A percentile compares a stretch with the other conserved stretches of the same genome.
Evolutionary conservation across 1,140 invertebrate genomes (phyloP).

Genomic region (Drosophila azteca): DNA sequence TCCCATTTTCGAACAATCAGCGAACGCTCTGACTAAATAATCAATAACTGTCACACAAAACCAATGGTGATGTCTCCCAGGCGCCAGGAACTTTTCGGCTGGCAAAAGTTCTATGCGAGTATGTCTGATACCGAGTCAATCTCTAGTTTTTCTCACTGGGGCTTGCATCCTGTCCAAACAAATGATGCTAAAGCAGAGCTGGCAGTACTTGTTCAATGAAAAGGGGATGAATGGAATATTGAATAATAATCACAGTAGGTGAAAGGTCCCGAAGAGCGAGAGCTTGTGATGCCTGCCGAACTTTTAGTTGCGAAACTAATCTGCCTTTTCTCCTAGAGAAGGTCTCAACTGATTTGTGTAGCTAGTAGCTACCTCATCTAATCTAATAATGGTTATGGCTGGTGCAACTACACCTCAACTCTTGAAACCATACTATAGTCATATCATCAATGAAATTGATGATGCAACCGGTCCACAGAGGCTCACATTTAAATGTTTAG

Average conservation of each 20-base stretch:
- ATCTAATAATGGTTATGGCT: too few relatives aligned
- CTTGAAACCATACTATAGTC: background rate
- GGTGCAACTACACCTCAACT: background rate
- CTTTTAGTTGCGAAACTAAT: constrained; percentile 21
- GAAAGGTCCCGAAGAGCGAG: background rate
- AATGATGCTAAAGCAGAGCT: constrained; percentile 32
- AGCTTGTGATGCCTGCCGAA: background rate
- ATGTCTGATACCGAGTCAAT: constrained; percentile 44
- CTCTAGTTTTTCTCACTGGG: constrained; percentile 61
- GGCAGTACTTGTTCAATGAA: constrained; percentile 26
- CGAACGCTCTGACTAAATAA: constrained; percentile 53
- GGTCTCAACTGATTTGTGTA: too few relatives aligned
- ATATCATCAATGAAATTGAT: constrained; percentile 23
- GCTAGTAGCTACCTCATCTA: too few relatives aligned
- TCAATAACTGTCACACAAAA: constrained; percentile 70
- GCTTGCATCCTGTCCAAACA: constrained; percentile 29
- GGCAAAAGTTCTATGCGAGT: constrained; percentile 28
- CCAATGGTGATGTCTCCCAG: constrained; percentile 21
- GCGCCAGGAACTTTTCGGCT: constrained; percentile 30
- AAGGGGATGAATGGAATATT: constrained; percentile 36
- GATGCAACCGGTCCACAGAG: constrained; percentile 10
- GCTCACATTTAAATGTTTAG: constrained; percentile 45
- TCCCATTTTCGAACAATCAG: background rate
- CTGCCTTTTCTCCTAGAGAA: background rate
- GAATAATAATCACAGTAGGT: constrained; percentile 6